These are phyloP conservation scores for Sebastes iracundus DNA, from an alignment of 2,797 vertebrate species.

Conservation along the genomic window DNA sequence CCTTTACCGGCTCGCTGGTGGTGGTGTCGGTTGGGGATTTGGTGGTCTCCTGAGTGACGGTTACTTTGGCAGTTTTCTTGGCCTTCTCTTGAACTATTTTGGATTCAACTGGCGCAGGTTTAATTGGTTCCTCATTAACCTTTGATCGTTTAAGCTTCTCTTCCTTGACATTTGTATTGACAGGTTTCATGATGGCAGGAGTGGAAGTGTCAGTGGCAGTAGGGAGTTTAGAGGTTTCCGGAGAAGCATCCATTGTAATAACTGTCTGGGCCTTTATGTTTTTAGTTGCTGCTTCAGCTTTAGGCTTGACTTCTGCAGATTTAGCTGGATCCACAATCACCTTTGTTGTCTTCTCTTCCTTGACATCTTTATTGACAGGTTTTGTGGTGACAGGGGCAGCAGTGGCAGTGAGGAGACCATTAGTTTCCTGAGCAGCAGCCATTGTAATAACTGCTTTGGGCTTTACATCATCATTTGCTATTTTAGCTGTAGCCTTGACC, in stretches of 20 bases:
- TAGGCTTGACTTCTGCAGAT: not conserved
- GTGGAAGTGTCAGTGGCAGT: not conserved
- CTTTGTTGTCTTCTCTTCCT: not conserved
- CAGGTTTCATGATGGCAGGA: not conserved
- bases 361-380: constrained; percentile 9
- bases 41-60: constrained; percentile 27
- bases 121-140: constrained; percentile 16
- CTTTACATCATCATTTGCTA: not conserved
- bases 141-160: constrained; percentile 25
- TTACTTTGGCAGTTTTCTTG: constrained; percentile 34
- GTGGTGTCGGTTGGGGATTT: constrained; percentile 16
- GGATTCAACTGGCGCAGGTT: constrained; percentile 14
- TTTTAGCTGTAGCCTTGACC: not conserved
- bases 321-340: not conserved
- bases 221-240: not conserved
- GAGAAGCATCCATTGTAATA: not conserved
- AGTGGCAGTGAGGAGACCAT: not conserved
- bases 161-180: constrained; percentile 17
- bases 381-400: not conserved
- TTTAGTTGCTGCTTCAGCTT: not conserved
- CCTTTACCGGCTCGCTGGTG: constrained; percentile 21
- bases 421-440: not conserved
- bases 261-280: not conserved
- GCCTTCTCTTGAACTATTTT: constrained; percentile 26
- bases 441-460: not conserved